Base-by-base conservation (phyloP, 2,888 invertebrate species). In the Heliconius ethilla region DNA sequence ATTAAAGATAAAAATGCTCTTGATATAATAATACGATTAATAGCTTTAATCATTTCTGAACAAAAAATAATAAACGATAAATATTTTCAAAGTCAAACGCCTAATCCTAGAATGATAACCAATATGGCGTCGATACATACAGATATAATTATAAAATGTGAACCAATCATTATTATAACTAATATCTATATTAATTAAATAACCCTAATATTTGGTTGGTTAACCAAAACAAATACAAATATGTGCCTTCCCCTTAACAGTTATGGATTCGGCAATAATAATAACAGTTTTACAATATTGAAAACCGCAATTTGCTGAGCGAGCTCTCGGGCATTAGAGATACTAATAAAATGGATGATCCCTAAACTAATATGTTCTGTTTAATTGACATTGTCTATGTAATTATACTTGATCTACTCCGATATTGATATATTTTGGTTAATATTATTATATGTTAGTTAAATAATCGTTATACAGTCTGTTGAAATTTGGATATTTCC, bases 211-310 rank as follows among this genome's bases (percentile, higher is more conserved):
- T 69, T 69, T 25, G 18, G 13, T 45, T 7, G 37, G 25, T 10
- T 25, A 69, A 18, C 67, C 72, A 29, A 51, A 15, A 70, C 29
- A 45, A 67, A 69, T 45, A 69, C 40, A 25, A 69, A 69, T 69
- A 62, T 45, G 29, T 33, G 45, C 22, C 75, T 75, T 78, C 79
- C 45, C 62, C 79, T 81, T 81, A 80, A 81, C 66, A 75, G 74
- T 62, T 55, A 78, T 75, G 76, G 75, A 69, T 73, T 62, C 63
- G 63, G 78, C 78, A 78, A 81, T 82, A 80, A 80, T 81, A 82
- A 82, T 82, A 82, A 81, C 81, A 82, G 75, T 82, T 81, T 80
- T 77, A 77, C 80, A 81, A 78, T 81, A 82, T 82, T 80, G 82
- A 81, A 81, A 82, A 79, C 80, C 79, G 76, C 79, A 81, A 76